Evolutionary conservation across 1,140 invertebrate genomes (phyloP), one percentile per base, ranked within the genome.

Genomic region (Trypoxylus dichotomus): DNA sequence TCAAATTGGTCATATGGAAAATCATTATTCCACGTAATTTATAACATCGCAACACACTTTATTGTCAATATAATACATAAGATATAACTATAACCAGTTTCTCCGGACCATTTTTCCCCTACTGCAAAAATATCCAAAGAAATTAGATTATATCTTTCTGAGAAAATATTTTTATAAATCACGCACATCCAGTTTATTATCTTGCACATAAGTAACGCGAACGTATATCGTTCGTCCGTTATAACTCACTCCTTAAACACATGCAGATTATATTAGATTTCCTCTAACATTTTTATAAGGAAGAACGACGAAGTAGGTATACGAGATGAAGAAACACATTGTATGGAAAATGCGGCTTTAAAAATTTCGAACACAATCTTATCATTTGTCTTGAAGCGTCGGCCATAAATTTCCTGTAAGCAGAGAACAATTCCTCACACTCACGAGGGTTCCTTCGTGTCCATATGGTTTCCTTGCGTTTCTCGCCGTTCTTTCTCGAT

Each of bases 281-380:
- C 25, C 60, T 63, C 19, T 63, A 63, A 63, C 60, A 63, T 63
- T 25, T 63, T 63, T 63, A 63, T 63, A 63, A 63, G 13, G 60
- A 27, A 63, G 60, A 63, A 63, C 60, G 21, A 6, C 21, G 25
- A 63, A 63, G 60, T 58, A 58, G 15, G 21, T 63, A 63, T 63
- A 63, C 29, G 71, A 73, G 71, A 73, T 37, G 25, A 41, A 73
- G 71, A 13, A 42, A 42, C 71, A 73, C 71, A 42, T 73, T 27
- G 25, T 78, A 74, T 78, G 75, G 81, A 80, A 68, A 79, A 82
- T 82, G 76, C 77, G 79, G 58, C 79, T 76, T 79, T 82, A 82
- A 82, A 82, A 82, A 82, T 82, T 80, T 78, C 76, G 80, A 80
- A 80, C 81, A 82, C 81, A 82, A 80, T 80, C 81, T 80, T 79